A percentile compares a stretch with the other conserved stretches of the same genome.
phyloP scores from a whole-genome alignment of 2,888 invertebrate species.

The Drosophila anceps region DNA sequence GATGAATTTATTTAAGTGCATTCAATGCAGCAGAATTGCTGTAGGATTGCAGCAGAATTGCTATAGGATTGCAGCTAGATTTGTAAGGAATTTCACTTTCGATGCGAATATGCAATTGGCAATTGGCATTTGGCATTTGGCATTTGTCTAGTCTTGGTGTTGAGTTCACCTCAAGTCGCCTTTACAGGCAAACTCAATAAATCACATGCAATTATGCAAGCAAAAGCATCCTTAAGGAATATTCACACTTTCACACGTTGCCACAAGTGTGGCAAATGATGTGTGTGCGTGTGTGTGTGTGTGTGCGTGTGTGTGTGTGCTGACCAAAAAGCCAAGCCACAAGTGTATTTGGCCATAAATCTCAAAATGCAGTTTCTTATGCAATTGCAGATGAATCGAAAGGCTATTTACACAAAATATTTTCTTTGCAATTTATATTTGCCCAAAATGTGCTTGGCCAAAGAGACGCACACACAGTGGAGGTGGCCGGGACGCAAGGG shows the following conservation, averaged over 20 bases:
- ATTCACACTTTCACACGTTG: constrained; percentile 77
- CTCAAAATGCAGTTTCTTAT: constrained; percentile 73
- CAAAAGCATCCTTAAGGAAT: constrained; percentile 78
- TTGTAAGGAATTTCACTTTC: constrained; percentile 63
- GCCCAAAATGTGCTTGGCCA: constrained; percentile 21
- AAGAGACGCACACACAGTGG: constrained; percentile 61
- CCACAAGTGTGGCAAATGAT: constrained; percentile 44
- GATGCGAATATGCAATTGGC: constrained; percentile 23
- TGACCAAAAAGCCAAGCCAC: constrained; percentile 74
- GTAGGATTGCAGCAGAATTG: background rate
- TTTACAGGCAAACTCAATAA: constrained; percentile 63
- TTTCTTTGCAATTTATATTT: constrained; percentile 75
- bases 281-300: background rate
- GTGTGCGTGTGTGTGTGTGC: constrained; percentile 18
- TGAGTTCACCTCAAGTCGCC: constrained; percentile 35
- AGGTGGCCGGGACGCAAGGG: background rate
- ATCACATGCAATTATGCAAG: constrained; percentile 77
- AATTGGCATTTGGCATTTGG: constrained; percentile 18
- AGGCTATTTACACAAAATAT: constrained; percentile 75
- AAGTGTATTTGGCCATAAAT: constrained; percentile 75
- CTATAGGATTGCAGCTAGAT: constrained; percentile 2
- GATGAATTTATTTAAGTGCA: constrained; percentile 23
- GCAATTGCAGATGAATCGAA: constrained; percentile 52
- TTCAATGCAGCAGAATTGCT: background rate
- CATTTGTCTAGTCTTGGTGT: constrained; percentile 26